These are phyloP conservation scores for Ornithorhynchus anatinus DNA, from an alignment of 2,113 vertebrate genomes.

Conservation along the genomic window DNA sequence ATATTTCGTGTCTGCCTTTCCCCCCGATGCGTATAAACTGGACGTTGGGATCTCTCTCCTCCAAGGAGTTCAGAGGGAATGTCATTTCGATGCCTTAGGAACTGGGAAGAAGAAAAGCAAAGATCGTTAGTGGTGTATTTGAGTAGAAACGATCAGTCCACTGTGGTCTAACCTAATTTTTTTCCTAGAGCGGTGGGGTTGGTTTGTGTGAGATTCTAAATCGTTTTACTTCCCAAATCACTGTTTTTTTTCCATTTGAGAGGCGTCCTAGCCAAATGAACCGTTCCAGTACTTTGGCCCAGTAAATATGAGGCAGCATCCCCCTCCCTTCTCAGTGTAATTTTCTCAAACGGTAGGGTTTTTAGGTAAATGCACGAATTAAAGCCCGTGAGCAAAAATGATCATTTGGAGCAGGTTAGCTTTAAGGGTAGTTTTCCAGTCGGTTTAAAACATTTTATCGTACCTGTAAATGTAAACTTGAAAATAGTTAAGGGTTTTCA, in stretches of 20 bases:
- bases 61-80: too few relatives aligned
- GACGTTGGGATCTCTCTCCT: too few relatives aligned
- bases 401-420: background rate
- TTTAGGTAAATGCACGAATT: rapidly evolving
- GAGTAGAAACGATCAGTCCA: background rate
- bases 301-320: background rate
- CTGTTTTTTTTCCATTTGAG: slow-evolving; percentile 7
- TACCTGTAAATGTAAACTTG: background rate
- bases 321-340: background rate
- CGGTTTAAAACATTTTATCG: slow-evolving; percentile 12
- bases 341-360: background rate
- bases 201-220: background rate
- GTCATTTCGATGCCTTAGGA: slow-evolving; percentile 23
- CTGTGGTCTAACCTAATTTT: background rate
- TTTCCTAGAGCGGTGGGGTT: background rate
- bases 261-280: slow-evolving; percentile 7
- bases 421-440: background rate
- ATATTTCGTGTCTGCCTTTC: too few relatives aligned
- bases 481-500: background rate
- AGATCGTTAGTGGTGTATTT: slow-evolving; percentile 10
- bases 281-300: background rate
- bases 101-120: background rate
- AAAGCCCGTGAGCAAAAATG: rapidly evolving
- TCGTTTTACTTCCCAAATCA: background rate
- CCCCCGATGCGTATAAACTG: too few relatives aligned